Evolutionary conservation across 2,888 invertebrate genomes (phyloP).

Genomic region (Cerastis leucographa): DNA sequence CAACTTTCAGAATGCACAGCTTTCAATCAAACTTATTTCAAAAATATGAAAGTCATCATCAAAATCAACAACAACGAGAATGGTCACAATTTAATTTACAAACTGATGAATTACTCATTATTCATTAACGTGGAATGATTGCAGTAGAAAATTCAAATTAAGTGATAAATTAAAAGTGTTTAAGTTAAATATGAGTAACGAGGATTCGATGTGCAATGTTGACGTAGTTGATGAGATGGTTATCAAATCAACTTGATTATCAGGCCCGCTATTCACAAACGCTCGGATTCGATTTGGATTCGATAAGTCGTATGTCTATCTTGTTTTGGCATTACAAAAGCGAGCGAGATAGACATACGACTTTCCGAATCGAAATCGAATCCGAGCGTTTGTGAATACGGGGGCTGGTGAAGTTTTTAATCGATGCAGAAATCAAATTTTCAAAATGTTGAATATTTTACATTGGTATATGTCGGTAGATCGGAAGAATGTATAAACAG

Average conservation of each 20-base stretch:
- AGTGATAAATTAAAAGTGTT: slow-evolving; percentile 28
- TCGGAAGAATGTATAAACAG: background rate
- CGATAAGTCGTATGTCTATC: no score
- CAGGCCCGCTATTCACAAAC: no score
- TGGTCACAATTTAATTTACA: slow-evolving; percentile 2
- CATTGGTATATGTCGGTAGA: no score
- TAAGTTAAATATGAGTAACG: slow-evolving; percentile 29
- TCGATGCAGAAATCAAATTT: no score
- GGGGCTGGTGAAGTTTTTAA: no score
- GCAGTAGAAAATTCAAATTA: slow-evolving; percentile 25
- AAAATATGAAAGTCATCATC: slow-evolving; percentile 1
- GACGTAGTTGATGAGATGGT: slow-evolving; percentile 6
- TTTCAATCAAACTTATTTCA: background rate
- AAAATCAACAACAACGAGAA: slow-evolving; percentile 7
- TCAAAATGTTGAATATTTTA: slow-evolving; percentile 1
- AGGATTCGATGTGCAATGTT: slow-evolving; percentile 20
- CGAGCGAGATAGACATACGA: no score
- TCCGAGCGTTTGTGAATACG: no score
- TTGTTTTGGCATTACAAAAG: no score
- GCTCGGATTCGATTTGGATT: no score
- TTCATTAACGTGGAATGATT: slow-evolving; percentile 26
- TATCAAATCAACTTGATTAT: background rate
- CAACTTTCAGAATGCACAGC: background rate
- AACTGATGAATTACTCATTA: slow-evolving; percentile 28
- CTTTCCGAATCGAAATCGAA: no score